Conservation (phyloP, 2,113 vertebrate genomes). For the Peromyscus californicus region DNA sequence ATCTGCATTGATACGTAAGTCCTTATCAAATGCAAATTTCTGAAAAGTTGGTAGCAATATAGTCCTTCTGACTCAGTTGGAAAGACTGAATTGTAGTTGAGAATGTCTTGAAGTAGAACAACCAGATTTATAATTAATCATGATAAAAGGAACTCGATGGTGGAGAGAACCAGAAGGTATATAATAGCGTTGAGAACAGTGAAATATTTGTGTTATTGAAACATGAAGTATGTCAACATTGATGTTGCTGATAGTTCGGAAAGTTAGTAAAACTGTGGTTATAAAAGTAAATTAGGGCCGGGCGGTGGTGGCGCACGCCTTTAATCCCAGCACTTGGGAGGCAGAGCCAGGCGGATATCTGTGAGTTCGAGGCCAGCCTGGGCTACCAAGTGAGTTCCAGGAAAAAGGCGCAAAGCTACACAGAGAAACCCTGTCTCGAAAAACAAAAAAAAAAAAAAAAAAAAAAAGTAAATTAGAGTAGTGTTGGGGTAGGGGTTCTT, state of each 20-base stretch:
- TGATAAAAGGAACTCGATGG: constrained; percentile 17
- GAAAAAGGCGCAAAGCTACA: no score
- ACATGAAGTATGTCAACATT: background rate
- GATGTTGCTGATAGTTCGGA: background rate
- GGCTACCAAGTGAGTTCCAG: no score
- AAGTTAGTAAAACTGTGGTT: constrained; percentile 31
- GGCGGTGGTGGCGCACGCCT: no score
- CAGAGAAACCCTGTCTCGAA: no score
- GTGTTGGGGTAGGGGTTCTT: background rate
- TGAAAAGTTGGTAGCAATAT: constrained; percentile 52
- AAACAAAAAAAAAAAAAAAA: no score
- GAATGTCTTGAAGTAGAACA: constrained; percentile 47
- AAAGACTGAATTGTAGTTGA: constrained; percentile 28
- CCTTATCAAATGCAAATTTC: constrained; percentile 2
- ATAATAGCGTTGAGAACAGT: background rate
- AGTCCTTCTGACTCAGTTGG: constrained; percentile 12
- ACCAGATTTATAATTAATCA: background rate
- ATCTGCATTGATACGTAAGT: constrained; percentile 35
- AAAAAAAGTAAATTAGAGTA: constrained; percentile 22
- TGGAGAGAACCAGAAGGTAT: background rate
- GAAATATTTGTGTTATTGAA: constrained; percentile 32
- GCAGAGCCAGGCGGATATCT: no score
- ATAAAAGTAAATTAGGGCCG: constrained; percentile 8
- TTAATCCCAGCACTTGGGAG: no score
- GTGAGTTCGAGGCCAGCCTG: no score